Base-by-base conservation (phyloP, 1,140 invertebrate species). In the Eciton burchellii region DNA sequence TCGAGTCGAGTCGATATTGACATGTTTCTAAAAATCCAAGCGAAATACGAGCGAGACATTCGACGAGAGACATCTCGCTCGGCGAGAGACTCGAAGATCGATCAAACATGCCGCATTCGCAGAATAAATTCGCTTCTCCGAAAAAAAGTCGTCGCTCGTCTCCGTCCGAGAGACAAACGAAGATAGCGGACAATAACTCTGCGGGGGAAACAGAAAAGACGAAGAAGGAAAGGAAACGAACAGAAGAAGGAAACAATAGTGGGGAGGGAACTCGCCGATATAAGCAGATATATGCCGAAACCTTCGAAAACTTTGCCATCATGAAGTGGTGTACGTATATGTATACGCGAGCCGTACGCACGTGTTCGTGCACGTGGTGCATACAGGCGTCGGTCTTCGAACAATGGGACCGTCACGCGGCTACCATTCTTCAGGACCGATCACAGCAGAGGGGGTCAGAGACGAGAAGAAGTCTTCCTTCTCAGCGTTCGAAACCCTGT, bases 371-470 rank as follows among this genome's bases (percentile, higher is more conserved):
- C 83, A 82, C 83, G 26, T 52, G 57, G 84, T 85, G 45, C 70
- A 84, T 54, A 88, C 59, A 87, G 74, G 81, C 79, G 77, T 63
- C 65, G 85, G 84, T 84, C 76, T 86, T 84, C 84, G 88, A 90
- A 92, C 91, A 92, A 92, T 92, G 88, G 89, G 86, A 79, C 88
- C 90, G 90, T 90, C 90, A 92, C 90, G 86, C 84, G 85, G 89
- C 89, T 89, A 85, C 88, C 87, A 91, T 92, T 92, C 91, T 91
- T 90, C 84, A 89, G 70, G 89, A 81, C 90, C 88, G 90, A 91
- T 91, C 89, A 89, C n/a, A 86, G 77, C 63, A n/a, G 71, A 59
- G 84, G 74, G 68, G 66, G 85, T 41, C 1, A 19, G 52, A 54
- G 52, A 54, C 72, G 35, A 35, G n/a, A 35, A 35, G 35, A 35